Evolutionary conservation across 2,113 vertebrate species (phyloP).

Genomic region (Eptatretus burgeri): DNA sequence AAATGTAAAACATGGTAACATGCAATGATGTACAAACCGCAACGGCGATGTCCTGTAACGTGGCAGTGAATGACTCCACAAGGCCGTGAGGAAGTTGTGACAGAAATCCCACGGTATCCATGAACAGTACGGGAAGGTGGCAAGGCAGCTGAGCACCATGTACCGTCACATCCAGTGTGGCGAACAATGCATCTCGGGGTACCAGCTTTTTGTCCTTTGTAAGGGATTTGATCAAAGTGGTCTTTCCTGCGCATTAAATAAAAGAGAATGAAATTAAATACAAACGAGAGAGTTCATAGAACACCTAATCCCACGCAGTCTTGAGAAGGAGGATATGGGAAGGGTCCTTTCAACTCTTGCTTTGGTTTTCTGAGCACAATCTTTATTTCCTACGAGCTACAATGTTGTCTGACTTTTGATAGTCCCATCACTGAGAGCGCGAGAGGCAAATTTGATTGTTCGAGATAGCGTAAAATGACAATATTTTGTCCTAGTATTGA

Average conservation of each 20-base stretch:
- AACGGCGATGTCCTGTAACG: constrained; percentile 36
- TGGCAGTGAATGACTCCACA: constrained; percentile 58
- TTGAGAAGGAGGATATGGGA: no score
- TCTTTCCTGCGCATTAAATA: constrained; percentile 32
- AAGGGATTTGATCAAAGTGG: constrained; percentile 54
- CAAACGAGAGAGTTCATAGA: not conserved
- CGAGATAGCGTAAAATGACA: no score
- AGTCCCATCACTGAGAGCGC: no score
- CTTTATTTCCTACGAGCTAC: no score
- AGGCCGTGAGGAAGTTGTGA: constrained; percentile 63
- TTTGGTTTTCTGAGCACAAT: no score
- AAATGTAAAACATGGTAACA: no score
- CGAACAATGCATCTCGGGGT: constrained; percentile 51
- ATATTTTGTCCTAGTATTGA: no score
- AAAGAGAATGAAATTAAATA: no score
- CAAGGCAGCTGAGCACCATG: constrained; percentile 43
- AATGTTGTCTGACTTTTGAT: no score
- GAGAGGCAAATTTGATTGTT: no score
- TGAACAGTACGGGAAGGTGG: constrained; percentile 31
- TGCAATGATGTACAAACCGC: no score
- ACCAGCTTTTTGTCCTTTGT: constrained; percentile 30
- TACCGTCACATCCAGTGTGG: constrained; percentile 56
- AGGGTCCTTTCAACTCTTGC: no score
- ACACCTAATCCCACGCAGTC: not conserved
- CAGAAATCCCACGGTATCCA: constrained; percentile 81